Percentiles rank a stretch among this genome's conserved stretches.
phyloP scores from a whole-genome alignment of 2,888 invertebrate species.

The Ormyrus labotus region DNA sequence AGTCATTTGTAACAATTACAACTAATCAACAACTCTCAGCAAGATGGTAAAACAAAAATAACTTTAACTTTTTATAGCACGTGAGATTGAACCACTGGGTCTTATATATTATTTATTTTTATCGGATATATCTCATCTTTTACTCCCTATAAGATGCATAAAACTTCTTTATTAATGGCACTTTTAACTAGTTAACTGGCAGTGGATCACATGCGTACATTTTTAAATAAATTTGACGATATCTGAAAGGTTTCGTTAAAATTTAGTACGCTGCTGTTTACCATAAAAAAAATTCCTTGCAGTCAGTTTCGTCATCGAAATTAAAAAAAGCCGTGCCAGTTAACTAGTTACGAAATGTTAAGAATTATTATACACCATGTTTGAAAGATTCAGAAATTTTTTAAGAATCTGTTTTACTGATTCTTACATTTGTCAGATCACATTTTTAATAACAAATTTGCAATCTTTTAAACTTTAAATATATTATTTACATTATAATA shows the following conservation, averaged over 20 bases:
- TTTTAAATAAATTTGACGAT: too few relatives aligned
- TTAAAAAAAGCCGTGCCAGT: too few relatives aligned
- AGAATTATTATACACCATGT: constrained; percentile 18
- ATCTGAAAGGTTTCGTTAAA: too few relatives aligned
- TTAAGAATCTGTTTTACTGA: neutral
- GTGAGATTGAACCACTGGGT: neutral
- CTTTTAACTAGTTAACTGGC: neutral
- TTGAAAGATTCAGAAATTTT: neutral
- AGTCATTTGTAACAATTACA: constrained; percentile 41
- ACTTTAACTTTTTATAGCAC: constrained; percentile 28
- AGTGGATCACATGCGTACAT: too few relatives aligned
- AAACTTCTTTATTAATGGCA: constrained; percentile 17
- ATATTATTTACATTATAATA: too few relatives aligned
- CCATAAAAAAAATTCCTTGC: neutral
- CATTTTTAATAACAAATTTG: constrained; percentile 19
- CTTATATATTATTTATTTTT: constrained; percentile 11
- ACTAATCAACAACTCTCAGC: constrained; percentile 46
- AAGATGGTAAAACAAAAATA: constrained; percentile 31
- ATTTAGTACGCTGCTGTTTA: neutral
- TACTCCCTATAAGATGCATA: constrained; percentile 8
- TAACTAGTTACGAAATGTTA: neutral
- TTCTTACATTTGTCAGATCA: constrained; percentile 5
- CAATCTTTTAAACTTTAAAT: neutral
- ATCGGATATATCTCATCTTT: constrained; percentile 10
- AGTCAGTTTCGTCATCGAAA: too few relatives aligned